Conservation (phyloP, 2,113 vertebrate species). For the Choloepus hoffmanni region DNA sequence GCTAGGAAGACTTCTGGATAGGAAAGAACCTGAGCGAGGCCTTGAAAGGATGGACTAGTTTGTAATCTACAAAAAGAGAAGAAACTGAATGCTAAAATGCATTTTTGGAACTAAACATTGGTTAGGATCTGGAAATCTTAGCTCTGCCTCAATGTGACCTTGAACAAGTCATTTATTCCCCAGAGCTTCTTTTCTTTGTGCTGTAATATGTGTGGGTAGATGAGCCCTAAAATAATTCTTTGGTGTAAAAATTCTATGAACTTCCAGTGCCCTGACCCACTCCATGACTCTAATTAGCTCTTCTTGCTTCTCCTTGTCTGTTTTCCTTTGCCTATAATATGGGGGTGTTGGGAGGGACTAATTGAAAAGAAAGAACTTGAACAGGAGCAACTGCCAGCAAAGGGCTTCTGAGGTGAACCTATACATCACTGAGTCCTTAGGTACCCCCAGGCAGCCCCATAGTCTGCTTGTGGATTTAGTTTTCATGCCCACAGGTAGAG, state of each 20-base stretch:
- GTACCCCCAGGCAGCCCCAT: neutral
- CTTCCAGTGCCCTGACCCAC: conserved; percentile 62
- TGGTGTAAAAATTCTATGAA: conserved; percentile 62
- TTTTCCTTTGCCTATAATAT: conserved; percentile 21
- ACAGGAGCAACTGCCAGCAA: neutral
- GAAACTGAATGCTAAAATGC: neutral
- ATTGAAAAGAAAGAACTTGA: conserved; percentile 32
- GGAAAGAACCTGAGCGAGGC: neutral
- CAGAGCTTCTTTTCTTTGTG: conserved; percentile 60
- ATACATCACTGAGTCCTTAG: neutral
- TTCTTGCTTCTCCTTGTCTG: neutral
- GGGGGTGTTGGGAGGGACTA: conserved; percentile 47
- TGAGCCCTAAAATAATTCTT: conserved; percentile 71
- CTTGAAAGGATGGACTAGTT: neutral
- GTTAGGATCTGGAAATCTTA: neutral
- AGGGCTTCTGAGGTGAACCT: conserved; percentile 68
- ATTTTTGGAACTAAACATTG: neutral
- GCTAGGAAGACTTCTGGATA: neutral
- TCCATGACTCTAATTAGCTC: conserved; percentile 36
- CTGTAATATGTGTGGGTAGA: conserved; percentile 70
- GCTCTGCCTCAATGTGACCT: conserved; percentile 63
- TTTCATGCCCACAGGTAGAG: neutral
- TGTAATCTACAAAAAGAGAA: neutral
- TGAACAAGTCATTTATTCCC: conserved; percentile 64
- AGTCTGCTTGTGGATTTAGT: conserved; percentile 20